Percentiles rank a stretch among this genome's conserved stretches.
Evolutionary conservation across 2,113 vertebrate genomes (phyloP).

Genomic region (Chlamydotis undulata): DNA sequence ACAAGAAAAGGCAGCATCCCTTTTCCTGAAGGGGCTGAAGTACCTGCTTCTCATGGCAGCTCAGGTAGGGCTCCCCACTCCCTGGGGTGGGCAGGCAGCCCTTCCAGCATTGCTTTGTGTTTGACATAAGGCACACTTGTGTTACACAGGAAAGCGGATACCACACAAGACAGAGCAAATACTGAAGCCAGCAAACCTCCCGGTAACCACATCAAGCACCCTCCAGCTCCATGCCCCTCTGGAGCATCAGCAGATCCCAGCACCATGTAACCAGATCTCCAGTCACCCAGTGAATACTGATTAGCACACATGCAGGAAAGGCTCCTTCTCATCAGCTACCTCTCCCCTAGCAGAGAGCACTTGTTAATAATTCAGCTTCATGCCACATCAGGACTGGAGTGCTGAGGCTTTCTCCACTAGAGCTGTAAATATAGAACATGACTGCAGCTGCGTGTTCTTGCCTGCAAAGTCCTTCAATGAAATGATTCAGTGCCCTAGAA

Average conservation of each 20-base stretch:
- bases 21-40: not conserved
- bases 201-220: not conserved
- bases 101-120: not conserved
- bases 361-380: conserved; percentile 63
- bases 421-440: conserved; percentile 42
- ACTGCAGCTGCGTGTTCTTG: not conserved
- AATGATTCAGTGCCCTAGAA: conserved; percentile 14
- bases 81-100: not conserved
- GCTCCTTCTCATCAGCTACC: not conserved
- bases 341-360: not conserved
- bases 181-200: not conserved
- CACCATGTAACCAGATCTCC: not conserved
- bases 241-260: conserved; percentile 1
- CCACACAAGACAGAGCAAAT: not conserved
- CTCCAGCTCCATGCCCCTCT: not conserved
- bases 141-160: not conserved
- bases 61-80: not conserved
- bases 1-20: not conserved
- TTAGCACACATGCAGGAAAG: not conserved
- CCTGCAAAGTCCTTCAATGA: conserved; percentile 49
- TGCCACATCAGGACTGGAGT: conserved; percentile 27
- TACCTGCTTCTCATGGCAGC: not conserved
- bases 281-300: not conserved
- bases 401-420: conserved; percentile 8
- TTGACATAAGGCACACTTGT: not conserved